Percentiles rank a stretch among this genome's conserved stretches.
These are phyloP conservation scores for Furcifer pardalis DNA, from an alignment of 2,797 vertebrate genomes.

Conservation along the genomic window DNA sequence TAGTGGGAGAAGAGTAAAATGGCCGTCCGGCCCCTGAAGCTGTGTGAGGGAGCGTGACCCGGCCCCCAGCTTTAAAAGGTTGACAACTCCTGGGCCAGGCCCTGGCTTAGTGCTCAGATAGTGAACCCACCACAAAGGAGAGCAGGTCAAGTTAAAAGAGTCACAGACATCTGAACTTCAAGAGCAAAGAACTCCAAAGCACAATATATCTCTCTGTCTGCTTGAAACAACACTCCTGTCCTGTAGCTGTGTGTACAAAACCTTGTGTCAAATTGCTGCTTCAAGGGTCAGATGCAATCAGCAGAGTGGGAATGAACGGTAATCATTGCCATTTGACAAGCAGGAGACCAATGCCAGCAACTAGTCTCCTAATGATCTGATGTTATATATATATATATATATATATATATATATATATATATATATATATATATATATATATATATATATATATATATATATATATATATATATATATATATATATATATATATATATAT, in stretches of 20 bases:
- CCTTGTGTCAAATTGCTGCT: constrained; percentile 34
- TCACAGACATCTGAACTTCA: constrained; percentile 31
- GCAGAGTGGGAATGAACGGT: constrained; percentile 23
- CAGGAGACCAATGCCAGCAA: neutral
- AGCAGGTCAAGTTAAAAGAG: constrained; percentile 33
- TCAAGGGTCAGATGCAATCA: constrained; percentile 23
- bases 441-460: no score
- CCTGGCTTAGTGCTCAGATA: constrained; percentile 12
- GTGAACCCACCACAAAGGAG: neutral
- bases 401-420: no score
- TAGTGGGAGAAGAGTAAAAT: no score
- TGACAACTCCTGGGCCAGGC: no score
- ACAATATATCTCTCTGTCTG: neutral
- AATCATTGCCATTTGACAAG: neutral
- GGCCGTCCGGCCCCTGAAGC: no score
- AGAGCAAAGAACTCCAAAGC: constrained; percentile 27
- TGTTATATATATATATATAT: no score
- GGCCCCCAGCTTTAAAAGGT: no score
- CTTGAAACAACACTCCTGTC: constrained; percentile 19
- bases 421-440: no score
- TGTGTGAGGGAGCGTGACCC: no score
- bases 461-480: no score
- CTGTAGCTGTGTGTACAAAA: constrained; percentile 6
- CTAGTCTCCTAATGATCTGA: neutral
- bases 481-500: no score